Evolutionary conservation across 2,888 invertebrate species (phyloP), one percentile per base, ranked within the genome.

Genomic region (Onchidella celtica): DNA sequence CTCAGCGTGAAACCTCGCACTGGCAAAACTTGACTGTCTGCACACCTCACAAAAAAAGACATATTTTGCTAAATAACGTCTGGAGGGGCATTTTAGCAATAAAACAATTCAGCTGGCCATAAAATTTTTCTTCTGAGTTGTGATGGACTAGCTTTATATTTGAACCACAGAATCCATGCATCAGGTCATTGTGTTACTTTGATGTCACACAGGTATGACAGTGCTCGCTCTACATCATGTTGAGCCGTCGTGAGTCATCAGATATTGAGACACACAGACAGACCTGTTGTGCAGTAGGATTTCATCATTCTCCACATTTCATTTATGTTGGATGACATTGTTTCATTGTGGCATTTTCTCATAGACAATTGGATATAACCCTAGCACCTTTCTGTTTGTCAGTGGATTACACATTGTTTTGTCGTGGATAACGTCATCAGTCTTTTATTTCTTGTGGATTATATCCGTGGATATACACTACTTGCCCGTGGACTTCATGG

Each of bases 1-100:
- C 77, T 84, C 21, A 84, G 84, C 34, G 77, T 84, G 61, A 84
- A 81, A 40, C 81, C 81, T 27, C 29, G 81, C 34, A 76, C 63
- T 21, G 76, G 76, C 29, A 81, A 81, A 76, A 75, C 70, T 36
- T 81, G 70, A 76, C 59, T 32, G 40, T 9, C n/a, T 6, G n/a
- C n/a, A n/a, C 61, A 21, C n/a, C n/a, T n/a, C n/a, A n/a, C 29
- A 61, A 74, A 74, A 1, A 59, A 34, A 59, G 27, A 34, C 38
- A 65, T 17, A 11, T 24, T 65, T 38, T 38, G 75, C 75, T 75
- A 47, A 40, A 9, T 21, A n/a, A n/a, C n/a, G n/a, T n/a, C n/a
- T n/a, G 40, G 11, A 6, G 11, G 24, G 68, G 57, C 47, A 47
- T 47, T 27, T 34, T 27, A 77, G 77, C 77, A 77, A 57, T 68